Base-by-base conservation (phyloP, 30 jellyfish, hydroid and myxozoan genomes). In the Pseudorhiza aurosa region DNA sequence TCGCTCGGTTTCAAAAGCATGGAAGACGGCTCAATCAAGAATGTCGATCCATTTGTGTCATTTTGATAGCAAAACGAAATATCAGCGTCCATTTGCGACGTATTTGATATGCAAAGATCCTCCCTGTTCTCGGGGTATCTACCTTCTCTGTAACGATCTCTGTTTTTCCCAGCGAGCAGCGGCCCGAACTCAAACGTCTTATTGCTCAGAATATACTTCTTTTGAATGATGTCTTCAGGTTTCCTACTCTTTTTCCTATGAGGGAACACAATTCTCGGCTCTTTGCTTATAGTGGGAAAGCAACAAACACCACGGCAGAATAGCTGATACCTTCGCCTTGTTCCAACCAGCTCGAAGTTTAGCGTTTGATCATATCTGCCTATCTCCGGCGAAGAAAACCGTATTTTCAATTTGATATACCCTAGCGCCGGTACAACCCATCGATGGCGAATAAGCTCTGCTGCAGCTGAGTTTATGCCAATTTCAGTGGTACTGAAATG, bases 91-190 rank as follows among this genome's bases (percentile, higher is more conserved):
- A 93, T 71, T 37, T 59, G 93, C 17, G 98, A 93, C 5, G 96
- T 79, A 73, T 93, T 93, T 31, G 87, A 68, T 24, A 93, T 73
- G 67, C 97, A 85, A 6, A 93, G 80, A 51, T 64, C 85, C 58
- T 93, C 98, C 98, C 78, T 93, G 50, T 93, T 93, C 69, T 93
- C 98, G 0, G 98, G 98, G 69, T 93, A 93, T 58, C 96, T 78
- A 4, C 98, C 98, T 40, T 93, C 98, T 22, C 96, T 72, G 86
- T 93, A 93, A 29, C 98, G 68, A 59, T 93, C 98, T 37, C 98
- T 89, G 73, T 93, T 93, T 58, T 93, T 93, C 24, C 98, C 98
- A 42, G 98, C 98, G 31, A 93, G 87, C 65, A 93, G 37, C 2
- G 98, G 98, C 2, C 98, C 98, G 81, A 93, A 93, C 56, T 85